Base-by-base conservation (phyloP, 1,140 invertebrate genomes). In the Spodoptera litura region DNA sequence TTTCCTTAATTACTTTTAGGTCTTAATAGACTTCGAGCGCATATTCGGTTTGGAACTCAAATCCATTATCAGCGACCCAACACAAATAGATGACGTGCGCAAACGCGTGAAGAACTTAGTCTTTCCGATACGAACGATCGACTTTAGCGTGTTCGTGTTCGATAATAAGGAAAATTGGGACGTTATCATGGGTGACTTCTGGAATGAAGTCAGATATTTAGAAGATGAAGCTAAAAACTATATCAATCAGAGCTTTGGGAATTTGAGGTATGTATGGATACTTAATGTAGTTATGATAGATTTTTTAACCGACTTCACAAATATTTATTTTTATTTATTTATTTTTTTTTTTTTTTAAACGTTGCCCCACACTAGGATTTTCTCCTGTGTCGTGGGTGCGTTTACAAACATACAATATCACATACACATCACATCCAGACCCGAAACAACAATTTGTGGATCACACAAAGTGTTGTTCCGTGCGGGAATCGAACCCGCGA, bases 41-140 rank as follows among this genome's bases (percentile, higher is more conserved):
- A 97, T 99, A 62, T 98, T 99, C 88, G 97, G 98, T 0, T 95
- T 96, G 4, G 97, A 98, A 85, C 92, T 99, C 0, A 98, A 98
- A 87, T 96, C 97, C 0, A 97, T 98, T 11, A 97, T 98, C 20
- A 96, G 96, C 72, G 97, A 98, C 90, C 97, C 98, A 0, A 96
- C 97, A 0, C 96, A 97, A 82, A 98, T 99, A 59, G 97, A 99
- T 85, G 96, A 97, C 66, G 96, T 98, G 10, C 94, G 97, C 53
- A 96, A 97, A 79, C 95, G 96, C 78, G 96, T 98, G 3, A 96
- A 96, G 83, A 95, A 96, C 83, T 91, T 99, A 11, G 96, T 98
- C 0, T 94, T 96, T 64, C 97, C 98, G 0, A 96, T 99, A 59
- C 95, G 96, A 80, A 96, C 96, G 66, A 96, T 98, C 0, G 96